Evolutionary conservation across 2,797 vertebrate genomes (phyloP).

Genomic region (Mareca penelope): DNA sequence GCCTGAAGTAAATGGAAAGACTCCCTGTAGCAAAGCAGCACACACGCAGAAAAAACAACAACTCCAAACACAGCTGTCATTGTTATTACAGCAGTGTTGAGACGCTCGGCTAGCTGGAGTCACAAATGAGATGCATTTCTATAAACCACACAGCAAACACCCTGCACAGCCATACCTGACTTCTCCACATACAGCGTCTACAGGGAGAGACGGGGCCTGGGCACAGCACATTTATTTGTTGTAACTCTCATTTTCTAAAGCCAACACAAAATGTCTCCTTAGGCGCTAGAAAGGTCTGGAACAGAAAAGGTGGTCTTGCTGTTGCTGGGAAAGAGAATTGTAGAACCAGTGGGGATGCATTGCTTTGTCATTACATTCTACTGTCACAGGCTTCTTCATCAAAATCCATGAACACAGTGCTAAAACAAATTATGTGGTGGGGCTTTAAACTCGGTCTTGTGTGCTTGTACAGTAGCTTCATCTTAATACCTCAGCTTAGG

Average conservation of each 20-base stretch:
- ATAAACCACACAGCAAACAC: not conserved
- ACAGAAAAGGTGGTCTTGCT: not conserved
- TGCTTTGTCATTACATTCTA: not conserved
- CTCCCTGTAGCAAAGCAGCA: not conserved
- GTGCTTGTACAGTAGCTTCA: not conserved
- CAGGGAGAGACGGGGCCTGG: not conserved
- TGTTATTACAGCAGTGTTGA: not conserved
- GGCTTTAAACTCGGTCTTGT: not conserved
- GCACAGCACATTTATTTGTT: not conserved
- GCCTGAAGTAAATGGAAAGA: not conserved
- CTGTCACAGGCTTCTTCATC: rapidly evolving
- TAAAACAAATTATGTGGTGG: not conserved
- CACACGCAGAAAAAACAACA: not conserved
- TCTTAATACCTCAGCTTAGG: not conserved
- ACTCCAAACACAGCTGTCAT: not conserved
- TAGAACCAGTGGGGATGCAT: not conserved
- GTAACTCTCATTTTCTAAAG: not conserved
- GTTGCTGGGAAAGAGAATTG: not conserved
- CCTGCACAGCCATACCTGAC: not conserved
- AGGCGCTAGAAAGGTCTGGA: not conserved
- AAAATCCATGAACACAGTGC: not conserved
- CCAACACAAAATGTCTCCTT: not conserved
- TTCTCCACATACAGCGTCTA: not conserved
- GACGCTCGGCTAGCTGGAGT: not conserved
- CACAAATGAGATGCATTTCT: not conserved